phyloP scores from a whole-genome alignment of 2,888 invertebrate species.

The Athalia circularis region DNA sequence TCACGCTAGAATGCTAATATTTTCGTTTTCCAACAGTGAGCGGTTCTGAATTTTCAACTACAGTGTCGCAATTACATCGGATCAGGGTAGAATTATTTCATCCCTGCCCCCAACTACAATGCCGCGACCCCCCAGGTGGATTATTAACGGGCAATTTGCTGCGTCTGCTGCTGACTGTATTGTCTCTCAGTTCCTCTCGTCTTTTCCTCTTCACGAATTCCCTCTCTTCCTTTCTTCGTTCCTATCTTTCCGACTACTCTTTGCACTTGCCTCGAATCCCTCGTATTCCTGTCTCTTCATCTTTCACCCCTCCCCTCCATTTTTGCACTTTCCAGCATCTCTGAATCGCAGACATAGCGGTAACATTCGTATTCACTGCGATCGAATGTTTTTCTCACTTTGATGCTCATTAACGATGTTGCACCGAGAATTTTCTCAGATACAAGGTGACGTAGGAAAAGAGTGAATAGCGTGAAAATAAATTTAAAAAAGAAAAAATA shows the following conservation, averaged over 20 bases:
- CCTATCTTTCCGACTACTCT: slow-evolving; percentile 28
- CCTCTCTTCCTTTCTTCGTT: slow-evolving; percentile 8
- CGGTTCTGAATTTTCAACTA: slow-evolving; percentile 63
- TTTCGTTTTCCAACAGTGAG: slow-evolving; percentile 47
- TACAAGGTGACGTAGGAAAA: not conserved
- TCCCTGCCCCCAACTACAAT: slow-evolving; percentile 56
- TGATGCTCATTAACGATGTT: slow-evolving; percentile 40
- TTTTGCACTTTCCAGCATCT: slow-evolving; percentile 26
- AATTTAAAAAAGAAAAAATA: not conserved
- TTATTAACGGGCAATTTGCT: slow-evolving; percentile 74
- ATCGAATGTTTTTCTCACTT: slow-evolving; percentile 19
- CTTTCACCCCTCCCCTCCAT: not conserved
- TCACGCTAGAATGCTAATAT: slow-evolving; percentile 35
- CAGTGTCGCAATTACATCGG: slow-evolving; percentile 71
- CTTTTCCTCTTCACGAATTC: not conserved
- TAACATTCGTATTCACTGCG: slow-evolving; percentile 32
- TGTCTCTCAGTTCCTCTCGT: slow-evolving; percentile 60
- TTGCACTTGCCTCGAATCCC: slow-evolving; percentile 15
- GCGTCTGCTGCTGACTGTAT: slow-evolving; percentile 73
- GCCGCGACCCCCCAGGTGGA: slow-evolving; percentile 62
- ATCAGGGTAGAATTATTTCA: slow-evolving; percentile 72
- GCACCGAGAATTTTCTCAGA: slow-evolving; percentile 16
- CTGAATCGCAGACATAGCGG: slow-evolving; percentile 15
- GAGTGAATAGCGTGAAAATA: not conserved
- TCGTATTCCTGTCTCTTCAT: slow-evolving; percentile 19